Conservation (phyloP, 2,888 invertebrate species). For the Andrena trimmerana region DNA sequence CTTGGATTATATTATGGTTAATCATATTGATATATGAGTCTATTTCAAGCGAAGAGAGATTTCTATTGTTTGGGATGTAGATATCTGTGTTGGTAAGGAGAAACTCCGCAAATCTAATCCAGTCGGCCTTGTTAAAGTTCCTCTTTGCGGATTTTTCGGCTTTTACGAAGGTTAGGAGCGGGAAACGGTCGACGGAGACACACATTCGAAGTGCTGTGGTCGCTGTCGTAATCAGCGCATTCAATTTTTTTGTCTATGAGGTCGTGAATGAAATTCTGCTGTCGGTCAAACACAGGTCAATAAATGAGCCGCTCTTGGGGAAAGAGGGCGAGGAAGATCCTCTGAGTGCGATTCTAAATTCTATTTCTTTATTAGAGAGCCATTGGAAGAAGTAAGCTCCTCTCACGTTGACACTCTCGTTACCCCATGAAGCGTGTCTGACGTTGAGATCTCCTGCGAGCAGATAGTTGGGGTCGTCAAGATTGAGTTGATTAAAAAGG, state of each 20-base stretch:
- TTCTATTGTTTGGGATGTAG: slow-evolving; percentile 34
- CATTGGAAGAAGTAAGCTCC: too few species aligned
- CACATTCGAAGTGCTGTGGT: not conserved
- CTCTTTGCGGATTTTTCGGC: not conserved
- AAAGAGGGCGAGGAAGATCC: too few species aligned
- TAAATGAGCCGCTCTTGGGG: too few species aligned
- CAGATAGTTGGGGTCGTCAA: too few species aligned
- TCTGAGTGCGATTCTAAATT: too few species aligned
- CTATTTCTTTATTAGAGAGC: too few species aligned
- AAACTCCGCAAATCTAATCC: not conserved
- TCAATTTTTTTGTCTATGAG: not conserved
- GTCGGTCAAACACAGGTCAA: not conserved
- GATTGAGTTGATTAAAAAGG: too few species aligned
- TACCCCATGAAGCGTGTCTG: not conserved
- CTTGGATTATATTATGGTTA: not conserved
- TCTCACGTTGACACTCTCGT: not conserved
- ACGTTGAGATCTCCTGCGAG: too few species aligned
- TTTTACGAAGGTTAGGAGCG: not conserved
- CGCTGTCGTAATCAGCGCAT: not conserved
- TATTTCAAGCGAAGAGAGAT: not conserved
- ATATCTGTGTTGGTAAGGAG: not conserved
- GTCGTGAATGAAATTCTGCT: not conserved
- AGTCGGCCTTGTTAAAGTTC: slow-evolving; percentile 3
- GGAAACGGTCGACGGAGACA: not conserved
- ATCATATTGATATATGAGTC: not conserved